Conservation (phyloP, 2,113 vertebrate species). For the Grammomys surdaster region DNA sequence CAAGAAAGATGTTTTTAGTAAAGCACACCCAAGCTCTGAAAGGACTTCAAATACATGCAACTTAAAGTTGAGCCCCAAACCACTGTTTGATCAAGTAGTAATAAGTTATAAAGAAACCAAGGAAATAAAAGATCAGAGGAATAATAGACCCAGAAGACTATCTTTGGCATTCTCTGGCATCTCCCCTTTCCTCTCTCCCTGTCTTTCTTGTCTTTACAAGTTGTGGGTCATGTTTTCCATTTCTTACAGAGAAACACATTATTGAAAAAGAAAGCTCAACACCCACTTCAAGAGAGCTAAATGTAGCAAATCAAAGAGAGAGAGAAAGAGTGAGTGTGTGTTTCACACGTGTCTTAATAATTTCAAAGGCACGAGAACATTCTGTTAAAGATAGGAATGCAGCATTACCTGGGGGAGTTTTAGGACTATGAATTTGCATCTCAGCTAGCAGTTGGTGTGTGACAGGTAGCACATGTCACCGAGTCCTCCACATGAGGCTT, state of each 20-base stretch:
- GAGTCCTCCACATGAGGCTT: neutral
- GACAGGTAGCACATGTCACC: neutral
- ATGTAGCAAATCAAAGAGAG: neutral
- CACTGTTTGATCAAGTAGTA: neutral
- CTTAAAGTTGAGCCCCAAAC: constrained; percentile 3
- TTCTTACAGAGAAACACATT: constrained; percentile 49
- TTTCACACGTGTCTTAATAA: neutral
- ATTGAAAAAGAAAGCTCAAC: constrained; percentile 27
- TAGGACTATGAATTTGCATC: neutral
- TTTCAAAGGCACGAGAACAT: constrained; percentile 1
- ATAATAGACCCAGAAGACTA: constrained; percentile 16
- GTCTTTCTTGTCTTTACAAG: constrained; percentile 18
- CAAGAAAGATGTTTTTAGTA: neutral
- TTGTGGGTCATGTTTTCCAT: constrained; percentile 14
- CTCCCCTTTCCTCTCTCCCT: neutral
- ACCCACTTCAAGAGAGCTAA: neutral
- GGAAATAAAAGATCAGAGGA: constrained; percentile 25
- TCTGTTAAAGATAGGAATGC: neutral
- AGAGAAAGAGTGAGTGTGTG: neutral
- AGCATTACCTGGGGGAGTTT: constrained; percentile 10
- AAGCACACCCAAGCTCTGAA: neutral
- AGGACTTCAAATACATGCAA: neutral
- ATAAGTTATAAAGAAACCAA: neutral
- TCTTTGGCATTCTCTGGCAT: neutral
- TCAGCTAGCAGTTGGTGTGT: neutral